Conservation (phyloP, 2,888 invertebrate genomes). For the Caenorhabditis sp. region DNA sequence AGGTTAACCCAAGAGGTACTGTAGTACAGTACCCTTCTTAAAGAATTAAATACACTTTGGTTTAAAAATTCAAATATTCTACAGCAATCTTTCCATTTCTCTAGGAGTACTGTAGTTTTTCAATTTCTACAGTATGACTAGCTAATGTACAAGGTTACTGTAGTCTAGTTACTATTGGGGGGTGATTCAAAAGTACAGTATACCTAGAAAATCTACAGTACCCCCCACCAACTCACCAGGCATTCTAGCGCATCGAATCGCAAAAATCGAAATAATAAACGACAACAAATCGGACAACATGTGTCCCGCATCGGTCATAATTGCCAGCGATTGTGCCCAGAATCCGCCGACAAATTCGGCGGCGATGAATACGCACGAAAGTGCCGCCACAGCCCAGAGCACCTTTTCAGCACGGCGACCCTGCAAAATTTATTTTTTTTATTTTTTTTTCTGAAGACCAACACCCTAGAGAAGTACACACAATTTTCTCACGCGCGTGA, state of each 20-base stretch:
- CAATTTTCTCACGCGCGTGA: too few relatives aligned
- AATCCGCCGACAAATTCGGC: constrained; percentile 56
- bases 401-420: constrained; percentile 56
- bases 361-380: constrained; percentile 59
- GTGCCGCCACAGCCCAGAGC: constrained; percentile 55
- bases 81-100: neutral
- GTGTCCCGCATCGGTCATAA: constrained; percentile 90
- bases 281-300: constrained; percentile 94
- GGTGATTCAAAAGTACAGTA: too few relatives aligned
- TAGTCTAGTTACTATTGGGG: too few relatives aligned
- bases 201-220: too few relatives aligned
- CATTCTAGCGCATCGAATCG: constrained; percentile 84
- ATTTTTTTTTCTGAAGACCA: neutral
- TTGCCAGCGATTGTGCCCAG: constrained; percentile 80
- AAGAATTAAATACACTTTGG: too few relatives aligned
- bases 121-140: too few relatives aligned
- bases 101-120: too few relatives aligned
- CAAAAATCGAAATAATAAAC: constrained; percentile 94
- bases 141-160: too few relatives aligned
- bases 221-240: constrained; percentile 73
- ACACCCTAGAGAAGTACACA: too few relatives aligned
- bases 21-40: too few relatives aligned
- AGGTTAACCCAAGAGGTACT: too few relatives aligned
- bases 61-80: too few relatives aligned
- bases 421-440: constrained; percentile 28